Conservation (phyloP, 2,888 invertebrate species). For the Frankliniella fusca region DNA sequence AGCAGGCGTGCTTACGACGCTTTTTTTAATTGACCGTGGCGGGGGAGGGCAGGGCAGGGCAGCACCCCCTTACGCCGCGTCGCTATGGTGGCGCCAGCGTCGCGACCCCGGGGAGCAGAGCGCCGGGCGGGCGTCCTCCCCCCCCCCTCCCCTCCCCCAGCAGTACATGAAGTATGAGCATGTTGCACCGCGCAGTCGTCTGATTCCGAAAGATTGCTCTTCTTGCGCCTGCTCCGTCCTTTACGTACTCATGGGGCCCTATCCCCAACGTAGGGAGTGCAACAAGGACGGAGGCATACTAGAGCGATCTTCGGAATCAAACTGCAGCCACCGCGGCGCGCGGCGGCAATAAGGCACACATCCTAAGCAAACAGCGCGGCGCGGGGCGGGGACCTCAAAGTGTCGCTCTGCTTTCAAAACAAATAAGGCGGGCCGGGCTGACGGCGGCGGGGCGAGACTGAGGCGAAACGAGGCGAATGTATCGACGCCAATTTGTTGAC, state of each 20-base stretch:
- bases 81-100: neutral
- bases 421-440: neutral
- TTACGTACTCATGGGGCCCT: no score
- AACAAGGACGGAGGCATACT: no score
- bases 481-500: conserved; percentile 16
- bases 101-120: neutral
- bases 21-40: conserved; percentile 16
- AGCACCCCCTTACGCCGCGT: neutral
- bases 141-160: no score
- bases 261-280: no score
- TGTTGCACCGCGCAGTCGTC: no score
- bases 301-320: no score
- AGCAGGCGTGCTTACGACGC: neutral
- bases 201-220: no score
- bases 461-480: neutral
- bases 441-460: neutral
- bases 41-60: neutral
- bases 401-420: conserved; percentile 7
- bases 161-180: neutral
- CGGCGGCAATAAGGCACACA: neutral
- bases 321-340: no score
- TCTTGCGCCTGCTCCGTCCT: no score
- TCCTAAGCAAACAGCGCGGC: neutral
- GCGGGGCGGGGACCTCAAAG: neutral
- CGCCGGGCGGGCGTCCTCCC: neutral